These are phyloP conservation scores for Pipistrellus nathusii DNA, from an alignment of 2,797 vertebrate genomes.

Conservation along the genomic window DNA sequence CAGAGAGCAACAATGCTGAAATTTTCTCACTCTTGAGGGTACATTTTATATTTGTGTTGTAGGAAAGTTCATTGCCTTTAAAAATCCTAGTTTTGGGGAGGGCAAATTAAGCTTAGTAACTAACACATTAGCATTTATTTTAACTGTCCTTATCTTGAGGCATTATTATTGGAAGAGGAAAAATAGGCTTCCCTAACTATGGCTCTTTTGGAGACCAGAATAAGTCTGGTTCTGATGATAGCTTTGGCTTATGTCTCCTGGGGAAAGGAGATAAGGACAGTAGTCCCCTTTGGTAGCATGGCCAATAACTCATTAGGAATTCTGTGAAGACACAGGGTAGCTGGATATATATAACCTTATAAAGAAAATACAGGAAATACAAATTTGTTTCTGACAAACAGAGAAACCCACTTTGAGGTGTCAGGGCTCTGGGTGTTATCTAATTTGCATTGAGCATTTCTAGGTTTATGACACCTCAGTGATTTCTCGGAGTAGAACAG, in stretches of 20 bases:
- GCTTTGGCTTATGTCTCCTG: neutral
- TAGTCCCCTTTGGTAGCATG: neutral
- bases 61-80: conserved; percentile 15
- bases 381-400: neutral
- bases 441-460: conserved; percentile 1
- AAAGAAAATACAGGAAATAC: neutral
- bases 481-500: neutral
- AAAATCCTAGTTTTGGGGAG: neutral
- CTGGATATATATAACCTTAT: neutral
- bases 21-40: neutral
- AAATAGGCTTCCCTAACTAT: neutral
- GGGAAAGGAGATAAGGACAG: neutral
- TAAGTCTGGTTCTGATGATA: conserved; percentile 2
- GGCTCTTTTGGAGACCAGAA: neutral
- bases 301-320: neutral
- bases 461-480: neutral
- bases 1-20: neutral
- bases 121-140: neutral
- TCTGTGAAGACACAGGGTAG: neutral
- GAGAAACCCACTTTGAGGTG: neutral
- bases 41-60: neutral
- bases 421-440: neutral
- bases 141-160: neutral
- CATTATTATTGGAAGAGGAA: neutral
- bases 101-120: conserved; percentile 28